Percentiles rank a stretch among this genome's conserved stretches.
Evolutionary conservation across 2,888 invertebrate genomes (phyloP).

Genomic region (Hecatera dysodea): DNA sequence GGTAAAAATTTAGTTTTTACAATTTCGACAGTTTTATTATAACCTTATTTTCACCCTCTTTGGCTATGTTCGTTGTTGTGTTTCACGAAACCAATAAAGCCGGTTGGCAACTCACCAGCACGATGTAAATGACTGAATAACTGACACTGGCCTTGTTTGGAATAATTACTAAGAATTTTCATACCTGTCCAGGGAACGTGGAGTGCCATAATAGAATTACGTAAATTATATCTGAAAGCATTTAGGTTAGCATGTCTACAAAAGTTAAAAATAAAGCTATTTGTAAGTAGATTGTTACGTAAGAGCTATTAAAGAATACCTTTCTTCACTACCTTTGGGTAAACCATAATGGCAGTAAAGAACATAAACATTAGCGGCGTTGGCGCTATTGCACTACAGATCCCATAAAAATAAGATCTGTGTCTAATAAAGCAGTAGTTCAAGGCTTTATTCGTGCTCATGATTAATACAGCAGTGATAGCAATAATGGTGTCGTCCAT

Average conservation of each 20-base stretch:
- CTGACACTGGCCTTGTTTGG: slow-evolving; percentile 37
- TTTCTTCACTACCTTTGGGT: neutral
- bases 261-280: neutral
- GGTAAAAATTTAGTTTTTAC: neutral
- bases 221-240: neutral
- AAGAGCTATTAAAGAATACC: neutral
- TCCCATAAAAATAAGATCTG: slow-evolving; percentile 30
- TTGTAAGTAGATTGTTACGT: neutral
- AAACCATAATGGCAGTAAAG: neutral
- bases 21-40: neutral
- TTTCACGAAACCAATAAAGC: slow-evolving; percentile 41
- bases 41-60: neutral
- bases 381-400: neutral
- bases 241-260: neutral
- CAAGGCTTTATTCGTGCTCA: neutral
- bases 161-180: slow-evolving; percentile 17
- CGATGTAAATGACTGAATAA: slow-evolving; percentile 51
- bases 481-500: slow-evolving; percentile 11
- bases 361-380: slow-evolving; percentile 4
- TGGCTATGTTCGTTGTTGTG: slow-evolving; percentile 13
- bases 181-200: slow-evolving; percentile 2
- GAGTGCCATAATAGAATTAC: neutral
- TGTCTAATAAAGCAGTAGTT: slow-evolving; percentile 3
- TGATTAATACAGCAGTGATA: slow-evolving; percentile 5
- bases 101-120: slow-evolving; percentile 58